phyloP scores from a whole-genome alignment of 1,140 invertebrate genomes.

The Penaeus vannamei region DNA sequence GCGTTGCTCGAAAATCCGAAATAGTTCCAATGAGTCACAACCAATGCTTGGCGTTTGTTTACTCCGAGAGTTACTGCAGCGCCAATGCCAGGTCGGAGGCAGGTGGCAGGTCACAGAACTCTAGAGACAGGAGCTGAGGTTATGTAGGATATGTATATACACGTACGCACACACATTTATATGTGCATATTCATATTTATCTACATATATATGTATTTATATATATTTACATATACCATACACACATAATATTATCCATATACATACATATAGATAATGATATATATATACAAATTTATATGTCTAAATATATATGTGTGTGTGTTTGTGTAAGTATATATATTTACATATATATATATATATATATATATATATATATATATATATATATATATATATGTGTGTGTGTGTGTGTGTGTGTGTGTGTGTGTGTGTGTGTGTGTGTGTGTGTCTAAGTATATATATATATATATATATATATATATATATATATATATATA shows the following conservation, averaged over 20 bases:
- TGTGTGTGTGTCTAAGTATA: neutral
- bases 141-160: neutral
- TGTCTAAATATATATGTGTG: neutral
- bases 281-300: neutral
- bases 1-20: too few species aligned
- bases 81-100: too few species aligned
- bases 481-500: neutral
- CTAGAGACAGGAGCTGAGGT: too few species aligned
- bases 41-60: too few species aligned
- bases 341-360: neutral
- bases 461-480: constrained; percentile 25
- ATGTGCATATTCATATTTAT: neutral
- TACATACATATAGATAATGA: neutral
- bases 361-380: neutral
- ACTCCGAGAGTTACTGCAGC: too few species aligned
- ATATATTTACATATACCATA: neutral
- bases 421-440: neutral
- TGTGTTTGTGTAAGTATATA: neutral
- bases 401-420: neutral
- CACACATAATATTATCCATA: too few species aligned
- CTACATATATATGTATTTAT: neutral
- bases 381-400: neutral
- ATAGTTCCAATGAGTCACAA: too few species aligned
- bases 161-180: neutral
- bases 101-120: too few species aligned